Percentiles rank a stretch among this genome's conserved stretches.
These are phyloP conservation scores for Tridacna gigas DNA, from an alignment of 2,888 invertebrate genomes.

Conservation along the genomic window DNA sequence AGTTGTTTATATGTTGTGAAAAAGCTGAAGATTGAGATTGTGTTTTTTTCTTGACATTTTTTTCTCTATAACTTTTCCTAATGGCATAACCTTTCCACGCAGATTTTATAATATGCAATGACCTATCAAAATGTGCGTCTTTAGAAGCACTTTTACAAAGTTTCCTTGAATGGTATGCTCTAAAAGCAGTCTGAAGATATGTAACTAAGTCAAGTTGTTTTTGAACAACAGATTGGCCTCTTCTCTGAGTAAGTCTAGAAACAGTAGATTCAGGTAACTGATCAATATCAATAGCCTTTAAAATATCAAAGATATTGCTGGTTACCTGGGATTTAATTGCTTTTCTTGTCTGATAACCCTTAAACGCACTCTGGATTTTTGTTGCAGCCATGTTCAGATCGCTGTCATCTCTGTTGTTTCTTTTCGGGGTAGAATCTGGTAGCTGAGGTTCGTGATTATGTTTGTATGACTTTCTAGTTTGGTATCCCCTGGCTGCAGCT, in stretches of 20 bases:
- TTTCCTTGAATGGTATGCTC: slow-evolving; percentile 38
- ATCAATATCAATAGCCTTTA: slow-evolving; percentile 36
- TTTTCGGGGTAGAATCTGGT: slow-evolving; percentile 42
- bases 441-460: slow-evolving; percentile 43
- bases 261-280: slow-evolving; percentile 55
- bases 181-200: slow-evolving; percentile 45
- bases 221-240: slow-evolving; percentile 41
- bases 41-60: background rate
- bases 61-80: slow-evolving; percentile 18
- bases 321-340: slow-evolving; percentile 54
- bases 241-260: slow-evolving; percentile 37
- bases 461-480: slow-evolving; percentile 35
- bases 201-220: slow-evolving; percentile 12
- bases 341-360: slow-evolving; percentile 57
- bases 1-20: background rate
- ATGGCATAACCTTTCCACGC: slow-evolving; percentile 33
- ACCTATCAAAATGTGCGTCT: background rate
- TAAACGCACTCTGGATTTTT: slow-evolving; percentile 60
- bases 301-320: slow-evolving; percentile 22
- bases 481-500: slow-evolving; percentile 50
- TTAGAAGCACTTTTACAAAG: background rate
- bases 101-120: slow-evolving; percentile 21
- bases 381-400: slow-evolving; percentile 54
- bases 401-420: background rate
- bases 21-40: background rate